Evolutionary conservation across 2,113 vertebrate genomes (phyloP).

Genomic region (Nibea coibor): DNA sequence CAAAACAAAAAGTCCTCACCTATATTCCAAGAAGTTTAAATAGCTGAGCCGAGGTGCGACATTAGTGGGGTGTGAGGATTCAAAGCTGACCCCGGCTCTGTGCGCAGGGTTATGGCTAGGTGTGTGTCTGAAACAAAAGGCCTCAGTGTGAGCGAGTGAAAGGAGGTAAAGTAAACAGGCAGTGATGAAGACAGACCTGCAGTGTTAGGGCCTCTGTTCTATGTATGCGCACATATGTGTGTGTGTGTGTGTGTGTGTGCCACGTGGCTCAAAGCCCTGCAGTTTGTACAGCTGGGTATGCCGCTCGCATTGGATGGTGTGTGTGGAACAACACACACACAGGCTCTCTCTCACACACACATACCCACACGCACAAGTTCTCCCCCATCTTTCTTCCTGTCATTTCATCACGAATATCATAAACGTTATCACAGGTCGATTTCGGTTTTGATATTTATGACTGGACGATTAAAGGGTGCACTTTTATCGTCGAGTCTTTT

Average conservation of each 20-base stretch:
- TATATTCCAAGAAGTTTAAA: no score
- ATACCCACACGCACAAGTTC: slow-evolving; percentile 12
- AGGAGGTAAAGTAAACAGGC: slow-evolving; percentile 94
- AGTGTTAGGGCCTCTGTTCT: slow-evolving; percentile 85
- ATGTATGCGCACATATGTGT: slow-evolving; percentile 53
- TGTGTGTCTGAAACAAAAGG: slow-evolving; percentile 83
- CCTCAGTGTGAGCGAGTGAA: slow-evolving; percentile 89
- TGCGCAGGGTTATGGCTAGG: slow-evolving; percentile 25
- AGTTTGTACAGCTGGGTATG: slow-evolving; percentile 92
- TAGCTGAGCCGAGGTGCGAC: not conserved
- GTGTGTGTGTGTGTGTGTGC: slow-evolving; percentile 53
- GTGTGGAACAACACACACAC: slow-evolving; percentile 36
- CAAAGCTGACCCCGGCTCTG: slow-evolving; percentile 47
- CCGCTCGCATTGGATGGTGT: slow-evolving; percentile 56
- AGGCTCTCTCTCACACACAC: slow-evolving; percentile 10
- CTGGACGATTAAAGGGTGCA: not conserved
- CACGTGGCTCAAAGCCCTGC: slow-evolving; percentile 79
- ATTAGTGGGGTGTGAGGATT: not conserved
- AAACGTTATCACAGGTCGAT: slow-evolving; percentile 43
- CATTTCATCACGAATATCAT: slow-evolving; percentile 7
- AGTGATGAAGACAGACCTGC: slow-evolving; percentile 88
- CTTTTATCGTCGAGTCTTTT: slow-evolving; percentile 36
- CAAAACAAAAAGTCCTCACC: not conserved
- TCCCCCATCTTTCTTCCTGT: not conserved
- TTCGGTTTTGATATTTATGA: slow-evolving; percentile 20